Conservation (phyloP, 2,888 invertebrate genomes). For the Metalampra italica region DNA sequence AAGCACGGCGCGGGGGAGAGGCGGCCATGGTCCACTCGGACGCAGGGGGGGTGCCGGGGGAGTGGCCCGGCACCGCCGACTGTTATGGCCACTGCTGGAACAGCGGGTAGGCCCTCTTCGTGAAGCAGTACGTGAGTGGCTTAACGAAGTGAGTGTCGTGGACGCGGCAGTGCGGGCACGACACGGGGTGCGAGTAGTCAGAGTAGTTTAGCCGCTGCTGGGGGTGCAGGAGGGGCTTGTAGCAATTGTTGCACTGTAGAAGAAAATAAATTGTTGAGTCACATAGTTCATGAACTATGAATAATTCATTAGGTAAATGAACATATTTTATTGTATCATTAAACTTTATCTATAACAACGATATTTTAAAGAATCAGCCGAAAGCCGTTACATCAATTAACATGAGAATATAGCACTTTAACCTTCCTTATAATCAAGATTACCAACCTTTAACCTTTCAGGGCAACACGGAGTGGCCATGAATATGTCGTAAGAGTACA, state of each 20-base stretch:
- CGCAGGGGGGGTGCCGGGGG: slow-evolving; percentile 70
- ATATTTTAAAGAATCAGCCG: too few relatives aligned
- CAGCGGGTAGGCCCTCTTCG: slow-evolving; percentile 83
- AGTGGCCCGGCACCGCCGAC: slow-evolving; percentile 83
- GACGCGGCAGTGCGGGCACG: slow-evolving; percentile 94
- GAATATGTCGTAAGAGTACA: slow-evolving; percentile 99
- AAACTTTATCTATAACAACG: too few relatives aligned
- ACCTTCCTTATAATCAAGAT: too few relatives aligned
- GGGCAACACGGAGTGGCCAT: slow-evolving; percentile 98
- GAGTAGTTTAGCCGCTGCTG: slow-evolving; percentile 94
- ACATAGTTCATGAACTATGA: slow-evolving; percentile 1
- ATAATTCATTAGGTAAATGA: neutral
- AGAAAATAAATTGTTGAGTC: slow-evolving; percentile 1
- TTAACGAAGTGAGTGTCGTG: slow-evolving; percentile 97
- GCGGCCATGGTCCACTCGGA: slow-evolving; percentile 59
- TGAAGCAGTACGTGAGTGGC: slow-evolving; percentile 90
- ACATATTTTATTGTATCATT: neutral
- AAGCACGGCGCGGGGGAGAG: slow-evolving; percentile 62
- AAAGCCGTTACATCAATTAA: too few relatives aligned
- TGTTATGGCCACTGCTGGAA: slow-evolving; percentile 93
- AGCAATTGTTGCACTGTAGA: slow-evolving; percentile 94
- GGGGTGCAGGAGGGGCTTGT: slow-evolving; percentile 91
- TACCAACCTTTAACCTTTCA: slow-evolving; percentile 90
- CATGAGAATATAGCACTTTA: too few relatives aligned
- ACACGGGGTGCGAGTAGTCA: slow-evolving; percentile 94